These are phyloP conservation scores for Ochropleura plecta DNA, from an alignment of 2,888 invertebrate species.

Conservation along the genomic window DNA sequence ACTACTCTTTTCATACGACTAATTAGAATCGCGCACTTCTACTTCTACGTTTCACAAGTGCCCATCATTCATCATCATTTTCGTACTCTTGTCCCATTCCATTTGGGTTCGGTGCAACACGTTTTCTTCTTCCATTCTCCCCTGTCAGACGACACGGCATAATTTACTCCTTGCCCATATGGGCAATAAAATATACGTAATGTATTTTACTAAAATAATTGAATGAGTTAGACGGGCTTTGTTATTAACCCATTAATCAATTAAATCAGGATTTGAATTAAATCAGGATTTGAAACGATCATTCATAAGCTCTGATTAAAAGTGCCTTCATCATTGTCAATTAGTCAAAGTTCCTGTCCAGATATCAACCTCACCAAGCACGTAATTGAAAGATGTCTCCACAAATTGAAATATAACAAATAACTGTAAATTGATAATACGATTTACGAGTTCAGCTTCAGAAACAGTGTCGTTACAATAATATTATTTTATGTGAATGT, in stretches of 20 bases:
- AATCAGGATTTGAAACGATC: background rate
- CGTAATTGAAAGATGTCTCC: constrained; percentile 33
- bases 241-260: background rate
- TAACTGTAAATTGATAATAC: constrained; percentile 27
- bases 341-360: constrained; percentile 5
- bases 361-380: constrained; percentile 15
- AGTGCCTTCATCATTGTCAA: constrained; percentile 32
- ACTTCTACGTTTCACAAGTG: background rate
- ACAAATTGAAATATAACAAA: constrained; percentile 42
- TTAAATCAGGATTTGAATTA: background rate
- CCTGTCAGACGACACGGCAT: too few relatives aligned
- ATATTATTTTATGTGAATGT: background rate
- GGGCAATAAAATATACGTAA: too few relatives aligned
- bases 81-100: too few relatives aligned
- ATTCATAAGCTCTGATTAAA: constrained; percentile 13
- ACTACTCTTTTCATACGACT: background rate
- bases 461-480: constrained; percentile 20
- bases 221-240: background rate
- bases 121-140: too few relatives aligned
- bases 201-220: too few relatives aligned
- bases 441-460: constrained; percentile 18
- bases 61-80: too few relatives aligned
- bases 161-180: too few relatives aligned
- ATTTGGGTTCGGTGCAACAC: too few relatives aligned
- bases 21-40: background rate